These are phyloP conservation scores for Calypte anna DNA, from an alignment of 2,113 vertebrate genomes.

Conservation along the genomic window DNA sequence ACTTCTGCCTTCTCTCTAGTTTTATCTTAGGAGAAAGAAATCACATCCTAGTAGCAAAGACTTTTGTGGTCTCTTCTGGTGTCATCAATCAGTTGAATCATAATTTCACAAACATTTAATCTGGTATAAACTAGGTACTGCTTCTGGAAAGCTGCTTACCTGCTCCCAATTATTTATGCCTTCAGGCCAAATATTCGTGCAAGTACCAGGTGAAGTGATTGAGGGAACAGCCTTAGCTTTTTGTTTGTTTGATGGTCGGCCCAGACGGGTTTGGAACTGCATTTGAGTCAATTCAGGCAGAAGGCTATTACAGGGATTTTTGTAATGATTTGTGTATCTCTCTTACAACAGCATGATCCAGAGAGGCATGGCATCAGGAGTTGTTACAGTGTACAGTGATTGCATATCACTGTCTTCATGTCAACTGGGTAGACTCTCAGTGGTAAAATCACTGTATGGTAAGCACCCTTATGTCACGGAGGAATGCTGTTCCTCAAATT, in stretches of 20 bases:
- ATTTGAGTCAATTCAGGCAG: background rate
- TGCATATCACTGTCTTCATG: rapidly evolving
- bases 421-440: background rate
- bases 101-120: background rate
- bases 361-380: background rate
- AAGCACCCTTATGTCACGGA: background rate
- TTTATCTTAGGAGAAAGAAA: background rate
- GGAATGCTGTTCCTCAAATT: background rate
- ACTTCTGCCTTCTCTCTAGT: background rate
- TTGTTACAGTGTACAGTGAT: background rate
- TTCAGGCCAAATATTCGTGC: background rate
- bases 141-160: background rate
- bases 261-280: background rate
- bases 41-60: background rate
- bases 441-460: background rate
- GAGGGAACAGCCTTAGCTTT: background rate
- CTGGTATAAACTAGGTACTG: background rate
- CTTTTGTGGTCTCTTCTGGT: background rate
- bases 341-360: background rate
- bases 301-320: background rate
- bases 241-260: background rate
- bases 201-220: background rate
- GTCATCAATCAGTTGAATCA: background rate
- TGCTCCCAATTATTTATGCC: background rate
- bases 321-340: background rate